Evolutionary conservation across 2,888 invertebrate genomes (phyloP), one percentile per base, ranked within the genome.

Genomic region (Paralinhomoeus sp.): DNA sequence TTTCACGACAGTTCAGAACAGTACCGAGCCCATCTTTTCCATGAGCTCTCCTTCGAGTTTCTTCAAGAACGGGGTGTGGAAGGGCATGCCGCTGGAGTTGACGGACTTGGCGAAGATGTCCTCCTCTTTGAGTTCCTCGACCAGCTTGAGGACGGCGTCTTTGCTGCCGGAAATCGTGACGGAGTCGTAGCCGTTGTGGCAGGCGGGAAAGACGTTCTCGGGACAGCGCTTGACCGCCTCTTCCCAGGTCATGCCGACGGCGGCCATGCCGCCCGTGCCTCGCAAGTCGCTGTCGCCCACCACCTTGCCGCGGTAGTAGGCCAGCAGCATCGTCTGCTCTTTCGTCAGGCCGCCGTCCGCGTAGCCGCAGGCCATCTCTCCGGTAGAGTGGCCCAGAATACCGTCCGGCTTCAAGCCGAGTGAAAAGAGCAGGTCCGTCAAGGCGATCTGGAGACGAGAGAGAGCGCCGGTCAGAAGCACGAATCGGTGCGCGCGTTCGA

Each of bases 171-270:
- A 91, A 49, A 93, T 71, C 17, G 91, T 87, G 12, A 91, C 87
- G 54, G 81, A 85, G 64, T 93, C 89, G 49, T 69, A 72, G 47
- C 85, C 77, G 67, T 97, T 97, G 69, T 93, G 87, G 64, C 93
- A 97, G 41, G 89, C 89, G 15, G 83, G 77, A 56, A 72, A 73
- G 18, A 89, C 71, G 55, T 76, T 81, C 27, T 74, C 63, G 20
- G 87, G 83, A 27, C 27, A 27, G 7, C 12, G 27, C 27, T 27
- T 27, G 7, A 9, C 27, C 44, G 76, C 73, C 54, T 82, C 77
- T 55, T 80, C 79, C 84, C 85, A 87, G 47, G 77, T 75, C 22
- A 89, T 67, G 51, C 62, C 87, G 48, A 85, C 72, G 38, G 84
- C 84, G 31, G 84, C 85, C 85, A 85, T 85, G 43, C 74, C 75